Conservation (phyloP, 2,888 invertebrate species). For the Tigriopus californicus region DNA sequence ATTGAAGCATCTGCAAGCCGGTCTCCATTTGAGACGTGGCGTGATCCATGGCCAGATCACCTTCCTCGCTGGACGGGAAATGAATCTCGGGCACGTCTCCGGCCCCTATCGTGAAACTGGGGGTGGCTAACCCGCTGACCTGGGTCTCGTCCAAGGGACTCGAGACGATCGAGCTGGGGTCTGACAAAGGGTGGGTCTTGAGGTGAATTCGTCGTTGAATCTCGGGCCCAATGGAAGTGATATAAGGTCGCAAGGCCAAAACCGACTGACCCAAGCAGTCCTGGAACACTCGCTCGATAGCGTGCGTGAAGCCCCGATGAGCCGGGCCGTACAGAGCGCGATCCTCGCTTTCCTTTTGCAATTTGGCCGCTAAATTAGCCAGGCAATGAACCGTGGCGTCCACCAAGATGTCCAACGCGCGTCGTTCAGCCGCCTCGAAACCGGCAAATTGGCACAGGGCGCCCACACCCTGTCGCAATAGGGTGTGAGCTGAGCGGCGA, state of each 20-base stretch:
- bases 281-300: too few relatives aligned
- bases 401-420: neutral
- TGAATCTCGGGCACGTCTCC: conserved; percentile 1
- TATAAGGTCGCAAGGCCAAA: too few relatives aligned
- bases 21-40: neutral
- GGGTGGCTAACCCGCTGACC: neutral
- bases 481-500: neutral
- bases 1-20: conserved; percentile 1
- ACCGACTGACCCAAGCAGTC: too few relatives aligned
- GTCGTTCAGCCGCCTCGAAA: neutral
- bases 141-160: neutral
- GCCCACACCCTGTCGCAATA: neutral
- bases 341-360: neutral
- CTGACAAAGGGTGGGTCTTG: neutral
- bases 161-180: neutral
- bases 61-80: conserved; percentile 4
- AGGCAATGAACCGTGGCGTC: neutral
- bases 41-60: neutral
- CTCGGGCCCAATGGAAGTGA: too few relatives aligned
- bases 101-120: neutral
- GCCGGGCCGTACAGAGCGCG: neutral
- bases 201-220: neutral
- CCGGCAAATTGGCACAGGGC: neutral
- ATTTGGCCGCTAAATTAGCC: neutral
- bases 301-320: neutral